Percentiles rank a stretch among this genome's conserved stretches.
phyloP scores from a whole-genome alignment of 2,888 invertebrate species.

The Iselma pallidipennis region DNA sequence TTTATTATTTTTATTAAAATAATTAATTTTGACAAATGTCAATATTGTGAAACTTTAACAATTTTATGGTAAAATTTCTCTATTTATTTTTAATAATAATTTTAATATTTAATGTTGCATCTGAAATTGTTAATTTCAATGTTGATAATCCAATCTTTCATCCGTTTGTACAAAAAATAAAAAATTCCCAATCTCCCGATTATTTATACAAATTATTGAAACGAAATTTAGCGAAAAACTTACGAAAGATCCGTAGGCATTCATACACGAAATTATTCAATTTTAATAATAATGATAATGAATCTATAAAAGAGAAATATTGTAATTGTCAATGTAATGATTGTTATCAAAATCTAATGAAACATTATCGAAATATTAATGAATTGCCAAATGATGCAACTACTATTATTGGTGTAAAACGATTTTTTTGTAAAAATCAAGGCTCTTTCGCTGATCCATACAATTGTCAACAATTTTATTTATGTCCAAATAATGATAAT shows the following conservation, averaged over 20 bases:
- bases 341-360: too few species aligned
- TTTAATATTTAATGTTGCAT: too few species aligned
- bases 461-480: constrained; percentile 15
- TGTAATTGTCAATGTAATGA: constrained; percentile 9
- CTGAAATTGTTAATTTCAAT: constrained; percentile 15
- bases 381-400: too few species aligned
- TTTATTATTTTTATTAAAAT: not conserved
- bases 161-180: constrained; percentile 14
- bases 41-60: not conserved
- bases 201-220: constrained; percentile 17
- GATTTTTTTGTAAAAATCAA: constrained; percentile 14
- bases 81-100: too few species aligned
- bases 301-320: too few species aligned
- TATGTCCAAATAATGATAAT: constrained; percentile 14
- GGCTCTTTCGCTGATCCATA: constrained; percentile 14
- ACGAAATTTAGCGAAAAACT: constrained; percentile 13
- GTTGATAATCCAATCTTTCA: constrained; percentile 13
- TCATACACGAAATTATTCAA: too few species aligned
- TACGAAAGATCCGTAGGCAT: constrained; percentile 7
- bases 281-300: too few species aligned
- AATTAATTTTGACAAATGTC: constrained; percentile 4
- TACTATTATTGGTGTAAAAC: too few species aligned
- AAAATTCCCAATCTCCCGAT: constrained; percentile 13
- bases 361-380: too few species aligned
- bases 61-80: not conserved